Evolutionary conservation across 2,888 invertebrate genomes (phyloP).

Genomic region (Drosophila nigricruria): DNA sequence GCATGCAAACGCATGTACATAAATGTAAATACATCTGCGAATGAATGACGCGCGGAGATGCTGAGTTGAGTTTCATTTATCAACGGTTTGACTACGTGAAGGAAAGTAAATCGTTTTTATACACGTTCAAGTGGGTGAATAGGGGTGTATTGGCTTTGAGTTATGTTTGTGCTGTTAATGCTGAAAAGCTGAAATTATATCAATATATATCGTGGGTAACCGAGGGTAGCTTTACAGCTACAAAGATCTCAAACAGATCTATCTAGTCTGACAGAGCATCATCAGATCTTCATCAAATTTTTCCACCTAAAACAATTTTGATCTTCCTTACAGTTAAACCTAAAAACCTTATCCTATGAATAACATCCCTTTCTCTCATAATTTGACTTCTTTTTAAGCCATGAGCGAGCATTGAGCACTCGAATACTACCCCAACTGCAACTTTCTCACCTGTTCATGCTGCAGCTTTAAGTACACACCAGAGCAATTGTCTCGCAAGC

Average conservation of each 20-base stretch:
- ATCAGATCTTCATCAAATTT: too few relatives aligned
- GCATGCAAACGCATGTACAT: conserved; percentile 13
- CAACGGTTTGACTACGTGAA: conserved; percentile 51
- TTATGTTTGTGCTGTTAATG: background rate
- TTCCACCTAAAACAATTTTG: too few relatives aligned
- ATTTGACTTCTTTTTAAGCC: background rate
- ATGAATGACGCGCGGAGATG: conserved; percentile 29
- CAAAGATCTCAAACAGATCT: too few relatives aligned
- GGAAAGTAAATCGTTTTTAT: conserved; percentile 45
- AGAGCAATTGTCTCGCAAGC: conserved; percentile 10
- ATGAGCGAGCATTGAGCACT: background rate
- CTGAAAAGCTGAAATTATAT: background rate
- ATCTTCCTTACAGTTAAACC: too few relatives aligned
- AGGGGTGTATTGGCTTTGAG: background rate
- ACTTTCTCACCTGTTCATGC: background rate
- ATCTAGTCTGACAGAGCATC: too few relatives aligned
- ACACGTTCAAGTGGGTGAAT: background rate
- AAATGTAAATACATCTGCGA: conserved; percentile 7
- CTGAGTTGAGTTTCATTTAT: conserved; percentile 59
- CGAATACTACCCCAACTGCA: background rate
- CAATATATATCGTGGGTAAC: too few relatives aligned
- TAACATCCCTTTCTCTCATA: background rate
- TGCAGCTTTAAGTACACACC: background rate
- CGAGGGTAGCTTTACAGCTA: too few relatives aligned
- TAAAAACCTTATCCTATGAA: too few relatives aligned